Base-by-base conservation (phyloP, 35 echinoderm and acorn worm species). In the Patiria miniata region DNA sequence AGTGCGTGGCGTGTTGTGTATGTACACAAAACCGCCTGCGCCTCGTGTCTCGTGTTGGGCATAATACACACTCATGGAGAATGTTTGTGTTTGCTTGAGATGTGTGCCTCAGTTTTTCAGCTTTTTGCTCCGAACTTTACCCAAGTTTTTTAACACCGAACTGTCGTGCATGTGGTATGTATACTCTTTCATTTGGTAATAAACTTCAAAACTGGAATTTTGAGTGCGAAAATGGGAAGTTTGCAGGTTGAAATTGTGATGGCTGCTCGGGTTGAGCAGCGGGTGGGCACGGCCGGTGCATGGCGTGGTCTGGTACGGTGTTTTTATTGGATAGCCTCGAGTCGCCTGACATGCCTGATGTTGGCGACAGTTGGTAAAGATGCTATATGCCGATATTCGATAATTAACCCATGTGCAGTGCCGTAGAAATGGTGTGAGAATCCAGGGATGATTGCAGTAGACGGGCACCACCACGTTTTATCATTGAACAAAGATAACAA, bases 131-230 rank as follows among this genome's bases (percentile, higher is more conserved):
- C 65, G 0, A 73, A 23, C 21, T 22, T 73, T 28, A 32, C 21
- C 19, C 65, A 32, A 34, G 26, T 6, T 73, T 28, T 73, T 73
- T 73, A 36, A 7, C 42, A 73, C 65, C 23, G 34, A 16, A 10
- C 65, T 73, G 65, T 5, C 34, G 65, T 73, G 65, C 26, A 30
- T 73, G 29, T 73, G 65, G 65, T 73, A 73, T 73, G 65, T 73
- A 73, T 30, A 18, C 29, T 30, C 14, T 10, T 73, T 14, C 1
- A 8, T 4, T 8, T 7, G 21, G 21, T 73, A 7, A 9, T 8
- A 14, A 26, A 34, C 30, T 15, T 73, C 26, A 12, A 73, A 34
- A 26, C 8, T 21, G 57, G 29, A 73, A 73, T 5, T 28, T 73
- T 0, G 1, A 36, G 7, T 4, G 4, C 42, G 65, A 32, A 73